Percentiles rank a stretch among this genome's conserved stretches.
These are phyloP conservation scores for Dipodomys ordii DNA, from an alignment of 2,113 vertebrate genomes.

Conservation along the genomic window DNA sequence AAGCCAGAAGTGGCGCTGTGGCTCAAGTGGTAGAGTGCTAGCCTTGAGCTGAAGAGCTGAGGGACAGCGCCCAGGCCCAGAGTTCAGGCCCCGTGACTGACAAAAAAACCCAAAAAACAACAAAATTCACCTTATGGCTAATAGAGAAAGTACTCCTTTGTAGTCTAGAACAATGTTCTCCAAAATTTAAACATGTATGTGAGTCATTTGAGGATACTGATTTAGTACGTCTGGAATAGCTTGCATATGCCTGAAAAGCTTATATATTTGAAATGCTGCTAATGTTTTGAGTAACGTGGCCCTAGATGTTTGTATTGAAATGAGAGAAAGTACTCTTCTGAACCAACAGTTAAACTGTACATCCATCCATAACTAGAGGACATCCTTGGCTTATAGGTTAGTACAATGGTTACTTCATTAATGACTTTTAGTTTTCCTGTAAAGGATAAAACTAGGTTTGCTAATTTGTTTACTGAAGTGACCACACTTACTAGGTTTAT, in stretches of 20 bases:
- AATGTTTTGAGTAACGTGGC: not conserved
- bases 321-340: not conserved
- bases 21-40: too few relatives aligned
- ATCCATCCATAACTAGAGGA: conserved; percentile 18
- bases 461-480: conserved; percentile 18
- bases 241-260: not conserved
- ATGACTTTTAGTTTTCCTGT: not conserved
- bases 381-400: not conserved
- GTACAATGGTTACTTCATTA: not conserved
- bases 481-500: not conserved
- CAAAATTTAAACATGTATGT: not conserved
- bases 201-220: not conserved
- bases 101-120: not conserved
- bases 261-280: not conserved
- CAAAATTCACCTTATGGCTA: not conserved
- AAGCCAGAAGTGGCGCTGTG: too few relatives aligned
- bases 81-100: too few relatives aligned
- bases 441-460: not conserved
- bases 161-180: not conserved
- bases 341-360: not conserved
- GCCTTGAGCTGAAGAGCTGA: too few relatives aligned
- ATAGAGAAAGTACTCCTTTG: not conserved
- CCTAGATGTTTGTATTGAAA: not conserved
- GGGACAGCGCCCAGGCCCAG: too few relatives aligned
- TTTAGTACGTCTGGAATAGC: not conserved